Base-by-base conservation (phyloP, 2,888 invertebrate species). In the Nysson spinosus region DNA sequence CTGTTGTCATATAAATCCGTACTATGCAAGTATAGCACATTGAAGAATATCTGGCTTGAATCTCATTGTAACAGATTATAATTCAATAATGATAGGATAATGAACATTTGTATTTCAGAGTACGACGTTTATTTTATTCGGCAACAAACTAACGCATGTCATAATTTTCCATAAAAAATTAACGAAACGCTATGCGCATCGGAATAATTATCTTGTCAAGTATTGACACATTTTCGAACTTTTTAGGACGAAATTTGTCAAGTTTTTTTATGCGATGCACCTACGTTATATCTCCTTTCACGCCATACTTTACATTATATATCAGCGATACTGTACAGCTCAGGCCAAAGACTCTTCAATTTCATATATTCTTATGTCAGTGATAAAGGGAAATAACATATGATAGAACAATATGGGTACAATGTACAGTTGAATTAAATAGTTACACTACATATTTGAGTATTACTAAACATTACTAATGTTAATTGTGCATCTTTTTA, bases 341-440 rank as follows among this genome's bases (percentile, higher is more conserved):
- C 60, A 56, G 58, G 52, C 69, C 69, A 58, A n/a, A n/a, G 51
- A 72, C 57, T 68, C 61, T 65, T 64, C 66, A 69, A 65, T 61
- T 55, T 43, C 39, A 63, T 66, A 68, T 64, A 75, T 64, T 26
- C 61, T 64, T 46, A 64, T 44, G 54, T 24, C 55, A 47, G 51
- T 72, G 47, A 69, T 61, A 60, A 71, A 66, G 57, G 57, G 44
- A 75, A 72, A 72, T 69, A 44, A 60, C 72, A 60, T 76, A 57
- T 50, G 50, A 55, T 58, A 67, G 60, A 73, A 65, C 60, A 73
- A 50, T 73, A 75, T 40, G 26, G 63, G 60, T 73, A 58, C 55
- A 76, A 76, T 72, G 47, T 74, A 74, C 57, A 74, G 63, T 60
- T 54, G 56, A 75, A 75, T 75, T 76, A 73, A 73, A 70, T 74